Evolutionary conservation across 2,797 vertebrate genomes (phyloP), one percentile per base, ranked within the genome.

Genomic region (Paguma larvata): DNA sequence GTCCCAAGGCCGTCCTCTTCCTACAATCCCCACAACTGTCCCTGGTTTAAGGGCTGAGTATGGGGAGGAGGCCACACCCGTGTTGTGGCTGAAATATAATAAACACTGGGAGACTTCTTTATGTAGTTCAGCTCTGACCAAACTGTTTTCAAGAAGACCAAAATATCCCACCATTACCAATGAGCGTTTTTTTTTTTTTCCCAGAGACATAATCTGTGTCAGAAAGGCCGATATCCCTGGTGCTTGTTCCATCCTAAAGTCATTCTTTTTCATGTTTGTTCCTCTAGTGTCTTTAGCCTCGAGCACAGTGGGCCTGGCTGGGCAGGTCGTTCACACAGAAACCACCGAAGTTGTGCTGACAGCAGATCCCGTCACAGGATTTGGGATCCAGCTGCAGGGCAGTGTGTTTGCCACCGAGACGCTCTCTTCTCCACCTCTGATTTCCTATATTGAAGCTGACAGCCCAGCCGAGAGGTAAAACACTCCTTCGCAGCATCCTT

Each of bases 321-420:
- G 99, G 48, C 99, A 99, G 98, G 99, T 99, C 10, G 99, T 99
- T 73, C 99, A 99, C 98, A 99, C 99, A 0, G 99, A 99, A 98
- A 99, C 99, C 96, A 99, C 99, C 0, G 99, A 99, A 98, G 99
- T 99, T 15, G 98, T 98, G 95, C 98, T 99, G 98, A 99, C 99
- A 38, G 99, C 99, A n/a, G 99, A 99, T 97, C 99, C 99, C 62
- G 97, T 99, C 92, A 99, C 99, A 91, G 99, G 99, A 70, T 99
- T 99, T 95, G 99, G 99, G 90, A 99, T 99, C 96, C 99, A 99
- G 98, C 99, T 99, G 97, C 99, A 99, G 98, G 99, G 99, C 19
- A 99, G 99, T 1, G 99, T 99, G 92, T 99, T 99, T 62, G 99
- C 99, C 97, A 99, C 99, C 0, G 99, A 99, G 98, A 99, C 99